Conservation (phyloP, 2,113 vertebrate species). For the Phoenicopterus ruber region DNA sequence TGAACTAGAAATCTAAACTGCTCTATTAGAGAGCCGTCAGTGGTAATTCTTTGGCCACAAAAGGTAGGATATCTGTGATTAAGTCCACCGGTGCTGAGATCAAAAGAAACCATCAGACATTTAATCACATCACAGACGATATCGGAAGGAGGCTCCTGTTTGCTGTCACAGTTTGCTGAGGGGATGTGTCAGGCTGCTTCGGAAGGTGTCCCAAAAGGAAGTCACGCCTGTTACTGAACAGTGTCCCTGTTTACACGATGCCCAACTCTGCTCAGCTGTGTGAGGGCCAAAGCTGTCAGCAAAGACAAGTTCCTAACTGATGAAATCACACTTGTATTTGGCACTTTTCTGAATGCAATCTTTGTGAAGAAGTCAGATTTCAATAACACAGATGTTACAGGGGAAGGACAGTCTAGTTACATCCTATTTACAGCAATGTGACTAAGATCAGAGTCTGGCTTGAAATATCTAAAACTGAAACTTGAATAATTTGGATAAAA, state of each 20-base stretch:
- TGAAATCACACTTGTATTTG: constrained; percentile 12
- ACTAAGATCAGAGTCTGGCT: background rate
- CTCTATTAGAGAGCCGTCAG: background rate
- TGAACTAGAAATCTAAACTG: background rate
- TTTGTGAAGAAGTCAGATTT: constrained; percentile 3
- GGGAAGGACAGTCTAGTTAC: background rate
- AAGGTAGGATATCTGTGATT: background rate
- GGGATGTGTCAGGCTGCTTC: background rate
- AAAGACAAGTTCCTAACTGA: background rate
- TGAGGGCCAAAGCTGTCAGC: background rate
- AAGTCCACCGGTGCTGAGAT: background rate
- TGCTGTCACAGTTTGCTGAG: background rate
- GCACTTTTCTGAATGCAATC: constrained; percentile 13
- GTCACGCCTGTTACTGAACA: background rate
- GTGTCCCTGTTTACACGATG: background rate
- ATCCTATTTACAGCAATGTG: background rate
- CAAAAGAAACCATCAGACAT: background rate
- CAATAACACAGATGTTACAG: background rate
- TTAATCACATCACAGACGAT: background rate
- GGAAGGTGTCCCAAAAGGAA: background rate
- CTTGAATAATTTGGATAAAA: background rate
- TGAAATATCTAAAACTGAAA: background rate
- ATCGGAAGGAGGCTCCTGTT: background rate
- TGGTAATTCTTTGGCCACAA: background rate
- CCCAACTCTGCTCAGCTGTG: background rate